Evolutionary conservation across 2,797 vertebrate species (phyloP).

Genomic region (Micrastur ruficollis): DNA sequence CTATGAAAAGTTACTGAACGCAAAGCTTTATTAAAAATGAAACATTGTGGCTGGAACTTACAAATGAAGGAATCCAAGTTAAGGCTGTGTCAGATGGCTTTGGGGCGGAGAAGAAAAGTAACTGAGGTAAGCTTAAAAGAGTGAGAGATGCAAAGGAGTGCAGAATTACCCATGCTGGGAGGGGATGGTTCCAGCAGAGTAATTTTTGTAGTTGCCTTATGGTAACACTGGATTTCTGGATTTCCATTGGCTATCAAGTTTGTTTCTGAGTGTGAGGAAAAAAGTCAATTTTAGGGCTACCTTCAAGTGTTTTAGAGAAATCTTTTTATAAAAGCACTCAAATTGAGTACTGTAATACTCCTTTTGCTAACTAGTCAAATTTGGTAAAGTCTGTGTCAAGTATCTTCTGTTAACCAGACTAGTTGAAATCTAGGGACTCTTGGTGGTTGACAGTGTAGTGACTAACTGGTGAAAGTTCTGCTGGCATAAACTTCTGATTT

Average conservation of each 20-base stretch:
- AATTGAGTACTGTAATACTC: background rate
- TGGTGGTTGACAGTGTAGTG: background rate
- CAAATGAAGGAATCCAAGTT: background rate
- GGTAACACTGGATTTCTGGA: background rate
- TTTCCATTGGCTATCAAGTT: background rate
- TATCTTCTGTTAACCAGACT: background rate
- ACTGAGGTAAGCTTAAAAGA: background rate
- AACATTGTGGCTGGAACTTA: background rate
- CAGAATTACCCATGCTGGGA: background rate
- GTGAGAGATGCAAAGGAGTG: fast-evolving
- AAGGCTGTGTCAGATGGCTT: background rate
- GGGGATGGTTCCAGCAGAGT: background rate
- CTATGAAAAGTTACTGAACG: background rate
- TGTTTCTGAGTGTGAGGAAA: background rate
- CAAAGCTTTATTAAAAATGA: background rate
- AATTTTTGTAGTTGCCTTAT: background rate
- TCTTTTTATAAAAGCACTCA: background rate
- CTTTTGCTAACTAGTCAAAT: background rate
- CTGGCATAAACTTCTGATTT: background rate
- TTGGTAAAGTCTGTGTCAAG: background rate
- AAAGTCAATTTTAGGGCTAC: background rate
- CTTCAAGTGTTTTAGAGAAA: background rate
- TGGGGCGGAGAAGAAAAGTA: fast-evolving
- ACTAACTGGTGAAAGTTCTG: background rate
- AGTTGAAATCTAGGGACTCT: fast-evolving